These are phyloP conservation scores for Linnaemya tessellans DNA, from an alignment of 2,888 invertebrate genomes.

Conservation along the genomic window DNA sequence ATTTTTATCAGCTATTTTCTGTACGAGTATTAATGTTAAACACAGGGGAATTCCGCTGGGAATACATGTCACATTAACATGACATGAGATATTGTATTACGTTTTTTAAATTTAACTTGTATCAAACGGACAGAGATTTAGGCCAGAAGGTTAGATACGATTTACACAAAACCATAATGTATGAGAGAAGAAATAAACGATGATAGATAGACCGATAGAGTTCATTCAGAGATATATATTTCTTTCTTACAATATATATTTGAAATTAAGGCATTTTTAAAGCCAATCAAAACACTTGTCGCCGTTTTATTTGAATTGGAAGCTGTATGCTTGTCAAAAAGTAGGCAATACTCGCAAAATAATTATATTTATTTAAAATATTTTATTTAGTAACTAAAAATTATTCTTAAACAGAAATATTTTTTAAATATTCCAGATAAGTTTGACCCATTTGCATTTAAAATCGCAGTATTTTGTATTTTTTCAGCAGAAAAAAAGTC, in stretches of 20 bases:
- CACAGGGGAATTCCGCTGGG: constrained; percentile 6
- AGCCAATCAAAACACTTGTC: too few relatives aligned
- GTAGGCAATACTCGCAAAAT: not conserved
- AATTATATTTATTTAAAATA: not conserved
- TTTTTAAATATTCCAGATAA: constrained; percentile 20
- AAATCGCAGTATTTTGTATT: constrained; percentile 31
- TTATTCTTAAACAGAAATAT: not conserved
- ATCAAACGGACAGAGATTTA: not conserved
- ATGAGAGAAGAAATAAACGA: not conserved
- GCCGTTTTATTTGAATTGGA: too few relatives aligned
- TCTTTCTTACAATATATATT: too few relatives aligned
- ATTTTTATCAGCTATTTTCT: constrained; percentile 11
- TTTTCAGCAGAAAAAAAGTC: constrained; percentile 17
- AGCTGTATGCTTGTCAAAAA: too few relatives aligned
- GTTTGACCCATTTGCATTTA: constrained; percentile 36
- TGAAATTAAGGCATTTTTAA: too few relatives aligned
- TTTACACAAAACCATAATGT: not conserved
- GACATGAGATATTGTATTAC: constrained; percentile 24
- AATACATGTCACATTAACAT: constrained; percentile 2
- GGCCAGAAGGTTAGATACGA: not conserved
- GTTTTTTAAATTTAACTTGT: not conserved
- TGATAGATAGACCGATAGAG: not conserved
- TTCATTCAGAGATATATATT: too few relatives aligned
- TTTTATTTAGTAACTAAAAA: not conserved
- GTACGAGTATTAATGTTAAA: not conserved